Evolutionary conservation across 1,140 invertebrate genomes (phyloP), one percentile per base, ranked within the genome.

Genomic region (Nebria ingens): DNA sequence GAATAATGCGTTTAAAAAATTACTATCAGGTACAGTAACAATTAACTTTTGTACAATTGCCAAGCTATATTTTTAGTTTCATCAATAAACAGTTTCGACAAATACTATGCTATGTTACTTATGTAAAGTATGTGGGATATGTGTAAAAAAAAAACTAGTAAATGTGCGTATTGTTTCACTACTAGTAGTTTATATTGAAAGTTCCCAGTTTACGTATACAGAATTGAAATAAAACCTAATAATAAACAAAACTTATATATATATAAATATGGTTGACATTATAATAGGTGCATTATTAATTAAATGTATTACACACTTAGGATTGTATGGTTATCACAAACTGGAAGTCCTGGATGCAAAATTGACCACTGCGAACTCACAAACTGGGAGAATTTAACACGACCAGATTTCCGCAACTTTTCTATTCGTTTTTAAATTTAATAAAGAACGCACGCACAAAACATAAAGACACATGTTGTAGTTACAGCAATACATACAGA

Each of bases 281-380:
- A 34, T 34, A 34, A 34, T n/a, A n/a, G 9, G 6, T 17, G 17
- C 40, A 29, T 29, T 13, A 29, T 6, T 6, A 29, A 4, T 6
- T 29, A 6, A 29, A 29, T 29, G 13, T 29, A 29, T 45, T 45
- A 17, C 17, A 12, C 15, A 45, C 72, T 72, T 56, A 93, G 91
- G 85, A 73, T 88, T 22, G 72, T 84, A 51, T 94, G 91, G 91
- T 70, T 94, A 42, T 84, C 83, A 12, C 85, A 80, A 22, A 86
- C 84, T 9, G 91, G 91, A 19, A 89, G 88, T 58, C 90, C 91
- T 0, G 88, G 87, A 51, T 84, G 85, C 65, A 78, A 87, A 71
- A 91, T 94, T 56, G 83, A 92, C 58, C 81, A 80, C 45, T 88
- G 87, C 64, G 87, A 91, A 58, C 76, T 93, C 20, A 79, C 78